Evolutionary conservation across 2,888 invertebrate genomes (phyloP).

Genomic region (Drosophila nr. perissopoda): DNA sequence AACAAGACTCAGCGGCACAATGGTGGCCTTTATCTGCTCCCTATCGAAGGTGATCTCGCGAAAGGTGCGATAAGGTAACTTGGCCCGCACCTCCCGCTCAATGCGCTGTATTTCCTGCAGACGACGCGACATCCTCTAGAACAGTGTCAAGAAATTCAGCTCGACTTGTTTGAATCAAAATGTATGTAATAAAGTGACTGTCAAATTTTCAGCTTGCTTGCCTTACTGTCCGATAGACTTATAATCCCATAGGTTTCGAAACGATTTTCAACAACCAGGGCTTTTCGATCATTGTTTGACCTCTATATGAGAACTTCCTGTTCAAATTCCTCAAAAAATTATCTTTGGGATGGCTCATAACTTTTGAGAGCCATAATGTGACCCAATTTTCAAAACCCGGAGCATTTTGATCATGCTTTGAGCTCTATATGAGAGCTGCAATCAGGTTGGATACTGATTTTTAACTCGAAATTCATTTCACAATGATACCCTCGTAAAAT

Average conservation of each 20-base stretch:
- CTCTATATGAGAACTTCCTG: rapidly evolving
- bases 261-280: rapidly evolving
- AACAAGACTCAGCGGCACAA: conserved; percentile 51
- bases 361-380: neutral
- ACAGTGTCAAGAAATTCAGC: neutral
- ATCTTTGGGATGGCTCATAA: neutral
- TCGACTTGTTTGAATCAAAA: neutral
- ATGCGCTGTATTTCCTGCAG: conserved; percentile 60
- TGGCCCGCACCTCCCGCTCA: conserved; percentile 51
- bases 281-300: neutral
- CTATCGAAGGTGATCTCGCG: conserved; percentile 66
- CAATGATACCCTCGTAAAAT: neutral
- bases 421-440: neutral
- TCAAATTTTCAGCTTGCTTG: neutral
- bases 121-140: conserved; percentile 31
- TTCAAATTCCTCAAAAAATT: neutral
- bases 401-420: no score
- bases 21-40: conserved; percentile 40
- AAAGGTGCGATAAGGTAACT: conserved; percentile 64
- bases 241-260: neutral
- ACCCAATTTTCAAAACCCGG: no score
- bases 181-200: conserved; percentile 9
- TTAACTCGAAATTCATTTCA: neutral
- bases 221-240: neutral
- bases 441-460: neutral